Conservation (phyloP, 2,888 invertebrate species). For the Eubasilissa splendida region DNA sequence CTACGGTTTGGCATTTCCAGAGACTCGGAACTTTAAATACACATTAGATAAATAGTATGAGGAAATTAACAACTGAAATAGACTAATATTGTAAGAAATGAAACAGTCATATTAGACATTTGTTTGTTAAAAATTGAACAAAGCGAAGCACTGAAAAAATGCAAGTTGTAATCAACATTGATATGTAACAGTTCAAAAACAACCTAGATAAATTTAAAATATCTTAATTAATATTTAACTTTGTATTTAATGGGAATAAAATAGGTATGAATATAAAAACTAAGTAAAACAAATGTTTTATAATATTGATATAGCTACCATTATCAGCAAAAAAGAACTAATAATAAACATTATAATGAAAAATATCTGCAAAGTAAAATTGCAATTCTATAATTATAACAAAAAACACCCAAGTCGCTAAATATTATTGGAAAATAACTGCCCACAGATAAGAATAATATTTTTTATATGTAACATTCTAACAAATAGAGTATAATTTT, state of each 20-base stretch:
- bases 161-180: background rate
- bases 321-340: constrained; percentile 24
- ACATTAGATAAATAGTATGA: too few relatives aligned
- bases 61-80: background rate
- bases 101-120: constrained; percentile 14
- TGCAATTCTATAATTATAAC: background rate
- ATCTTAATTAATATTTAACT: background rate
- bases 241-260: background rate
- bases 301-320: constrained; percentile 28
- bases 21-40: constrained; percentile 3
- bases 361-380: constrained; percentile 6
- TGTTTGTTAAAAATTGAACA: background rate
- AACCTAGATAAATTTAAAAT: constrained; percentile 26
- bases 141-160: background rate
- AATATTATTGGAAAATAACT: background rate
- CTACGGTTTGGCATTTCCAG: constrained; percentile 27
- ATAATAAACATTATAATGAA: background rate
- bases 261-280: constrained; percentile 12
- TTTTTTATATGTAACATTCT: too few relatives aligned
- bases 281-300: constrained; percentile 10
- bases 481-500: too few relatives aligned
- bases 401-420: background rate
- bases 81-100: constrained; percentile 25
- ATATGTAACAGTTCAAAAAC: background rate
- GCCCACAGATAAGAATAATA: too few relatives aligned